Evolutionary conservation across 2,888 invertebrate species (phyloP).

Genomic region (Macrosiphum euphorbiae): DNA sequence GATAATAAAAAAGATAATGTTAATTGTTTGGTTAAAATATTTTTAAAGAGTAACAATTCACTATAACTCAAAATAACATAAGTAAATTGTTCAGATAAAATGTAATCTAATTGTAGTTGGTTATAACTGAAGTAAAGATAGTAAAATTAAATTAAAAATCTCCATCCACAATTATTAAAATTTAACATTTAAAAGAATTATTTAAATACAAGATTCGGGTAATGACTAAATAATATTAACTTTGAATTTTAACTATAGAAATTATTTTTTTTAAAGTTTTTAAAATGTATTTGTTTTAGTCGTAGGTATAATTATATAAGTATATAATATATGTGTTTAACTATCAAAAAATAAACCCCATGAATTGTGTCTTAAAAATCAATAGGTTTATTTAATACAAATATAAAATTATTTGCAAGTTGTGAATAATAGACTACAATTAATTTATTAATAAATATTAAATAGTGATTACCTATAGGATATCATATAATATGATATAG

Average conservation of each 20-base stretch:
- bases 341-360: neutral
- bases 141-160: neutral
- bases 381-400: neutral
- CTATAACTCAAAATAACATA: neutral
- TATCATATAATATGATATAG: neutral
- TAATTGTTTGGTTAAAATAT: neutral
- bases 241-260: neutral
- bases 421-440: neutral
- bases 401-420: neutral
- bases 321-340: neutral
- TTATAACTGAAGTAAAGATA: neutral
- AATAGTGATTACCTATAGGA: neutral
- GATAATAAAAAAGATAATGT: neutral
- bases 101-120: neutral
- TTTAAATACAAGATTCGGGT: neutral
- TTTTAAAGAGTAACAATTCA: neutral
- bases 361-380: neutral
- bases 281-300: neutral
- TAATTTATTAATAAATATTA: neutral
- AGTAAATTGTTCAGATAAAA: neutral
- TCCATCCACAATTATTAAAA: neutral
- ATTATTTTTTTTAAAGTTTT: conserved; percentile 4
- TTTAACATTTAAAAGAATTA: conserved; percentile 16
- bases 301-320: neutral
- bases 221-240: conserved; percentile 40